A percentile compares a stretch with the other conserved stretches of the same genome.
phyloP scores from a whole-genome alignment of 2,113 vertebrate species.

The Equus quagga region DNA sequence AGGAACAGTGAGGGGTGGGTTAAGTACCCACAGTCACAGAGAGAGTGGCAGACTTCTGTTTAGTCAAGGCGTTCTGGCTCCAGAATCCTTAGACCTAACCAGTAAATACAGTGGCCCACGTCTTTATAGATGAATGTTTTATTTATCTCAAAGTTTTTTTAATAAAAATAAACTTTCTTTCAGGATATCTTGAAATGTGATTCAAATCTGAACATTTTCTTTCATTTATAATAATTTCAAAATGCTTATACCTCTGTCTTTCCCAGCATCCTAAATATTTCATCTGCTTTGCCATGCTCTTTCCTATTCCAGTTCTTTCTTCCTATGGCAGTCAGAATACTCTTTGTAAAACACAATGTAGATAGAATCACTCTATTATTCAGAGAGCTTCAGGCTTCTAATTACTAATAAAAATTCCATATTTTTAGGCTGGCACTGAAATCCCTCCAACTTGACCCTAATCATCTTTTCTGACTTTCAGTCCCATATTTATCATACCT shows the following conservation, averaged over 20 bases:
- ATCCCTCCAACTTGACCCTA: not conserved
- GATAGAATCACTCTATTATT: not conserved
- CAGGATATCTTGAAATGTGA: not conserved
- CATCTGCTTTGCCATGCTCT: not conserved
- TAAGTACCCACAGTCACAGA: not conserved
- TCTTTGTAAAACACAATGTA: not conserved
- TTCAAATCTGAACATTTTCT: slow-evolving; percentile 4
- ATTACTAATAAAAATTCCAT: not conserved
- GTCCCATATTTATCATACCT: not conserved
- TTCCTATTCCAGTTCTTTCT: not conserved
- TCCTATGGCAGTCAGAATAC: not conserved
- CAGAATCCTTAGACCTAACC: not conserved
- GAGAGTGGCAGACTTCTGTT: not conserved
- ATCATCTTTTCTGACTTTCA: not conserved
- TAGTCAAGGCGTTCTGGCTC: not conserved
- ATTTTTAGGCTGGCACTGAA: not conserved
- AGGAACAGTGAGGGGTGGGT: not conserved
- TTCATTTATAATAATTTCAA: not conserved
- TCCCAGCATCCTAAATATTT: not conserved
- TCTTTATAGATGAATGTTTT: not conserved
- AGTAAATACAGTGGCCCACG: accelerated
- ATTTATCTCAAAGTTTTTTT: not conserved
- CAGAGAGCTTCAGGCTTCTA: not conserved
- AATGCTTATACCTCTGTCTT: not conserved
- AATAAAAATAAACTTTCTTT: not conserved